Evolutionary conservation across 2,888 invertebrate genomes (phyloP).

Genomic region (Tinea pellionella): DNA sequence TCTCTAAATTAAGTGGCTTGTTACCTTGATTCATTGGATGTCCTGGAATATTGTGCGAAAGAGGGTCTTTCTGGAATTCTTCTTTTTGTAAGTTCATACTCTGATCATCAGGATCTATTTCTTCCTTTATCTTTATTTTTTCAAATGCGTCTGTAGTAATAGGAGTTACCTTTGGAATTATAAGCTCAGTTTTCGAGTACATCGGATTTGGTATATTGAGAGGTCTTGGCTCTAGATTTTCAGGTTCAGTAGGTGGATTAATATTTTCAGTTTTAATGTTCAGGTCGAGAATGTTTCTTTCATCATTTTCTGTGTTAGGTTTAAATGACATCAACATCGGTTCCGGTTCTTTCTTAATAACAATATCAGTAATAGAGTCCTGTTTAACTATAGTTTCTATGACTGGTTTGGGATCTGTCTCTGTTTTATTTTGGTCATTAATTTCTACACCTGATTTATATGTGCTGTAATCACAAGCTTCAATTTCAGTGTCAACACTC

Average conservation of each 20-base stretch:
- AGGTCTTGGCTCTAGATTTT: conserved; percentile 40
- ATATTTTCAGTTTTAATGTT: conserved; percentile 45
- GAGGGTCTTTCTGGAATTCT: conserved; percentile 56
- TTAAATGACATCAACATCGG: conserved; percentile 41
- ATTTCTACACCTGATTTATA: conserved; percentile 56
- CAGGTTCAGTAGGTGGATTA: conserved; percentile 34
- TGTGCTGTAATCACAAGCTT: conserved; percentile 61
- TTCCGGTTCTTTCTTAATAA: conserved; percentile 52
- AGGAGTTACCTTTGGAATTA: conserved; percentile 71
- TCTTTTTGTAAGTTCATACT: conserved; percentile 53
- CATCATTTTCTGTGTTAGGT: conserved; percentile 43
- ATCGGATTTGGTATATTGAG: conserved; percentile 34
- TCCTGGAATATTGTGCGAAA: conserved; percentile 52
- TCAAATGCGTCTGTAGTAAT: conserved; percentile 62
- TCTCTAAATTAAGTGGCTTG: conserved; percentile 57
- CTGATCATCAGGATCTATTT: conserved; percentile 58
- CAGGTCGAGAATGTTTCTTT: conserved; percentile 47
- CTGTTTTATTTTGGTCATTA: conserved; percentile 44
- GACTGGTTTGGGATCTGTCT: conserved; percentile 41
- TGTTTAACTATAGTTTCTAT: conserved; percentile 40
- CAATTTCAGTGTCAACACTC: conserved; percentile 58
- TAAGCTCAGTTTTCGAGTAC: conserved; percentile 71
- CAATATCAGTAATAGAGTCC: conserved; percentile 39
- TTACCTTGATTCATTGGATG: conserved; percentile 42
- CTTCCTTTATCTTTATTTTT: conserved; percentile 64